phyloP scores from a whole-genome alignment of 2,888 invertebrate genomes.

The Vanessa cardui region DNA sequence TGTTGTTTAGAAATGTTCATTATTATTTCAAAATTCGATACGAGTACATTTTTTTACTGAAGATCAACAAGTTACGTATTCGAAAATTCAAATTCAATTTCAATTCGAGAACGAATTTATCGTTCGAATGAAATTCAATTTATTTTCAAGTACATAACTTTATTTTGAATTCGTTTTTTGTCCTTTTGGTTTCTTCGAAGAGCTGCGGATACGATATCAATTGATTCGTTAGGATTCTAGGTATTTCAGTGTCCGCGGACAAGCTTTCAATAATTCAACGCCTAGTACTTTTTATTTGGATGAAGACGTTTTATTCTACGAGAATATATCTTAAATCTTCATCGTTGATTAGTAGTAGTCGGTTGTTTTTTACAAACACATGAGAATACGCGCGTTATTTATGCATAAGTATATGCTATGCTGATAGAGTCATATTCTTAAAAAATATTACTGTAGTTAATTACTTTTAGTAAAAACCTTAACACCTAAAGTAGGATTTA shows the following conservation, averaged over 20 bases:
- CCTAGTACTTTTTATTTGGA: slow-evolving; percentile 13
- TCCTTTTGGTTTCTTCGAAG: slow-evolving; percentile 7
- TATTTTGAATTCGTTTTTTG: neutral
- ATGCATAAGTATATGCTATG: neutral
- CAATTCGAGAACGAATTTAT: neutral
- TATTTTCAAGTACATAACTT: neutral
- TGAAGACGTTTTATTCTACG: slow-evolving; percentile 13
- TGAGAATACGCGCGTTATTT: neutral
- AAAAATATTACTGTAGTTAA: no score
- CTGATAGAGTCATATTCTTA: neutral
- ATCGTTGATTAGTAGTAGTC: slow-evolving; percentile 1
- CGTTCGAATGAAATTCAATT: neutral
- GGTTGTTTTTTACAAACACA: neutral
- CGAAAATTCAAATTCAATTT: neutral
- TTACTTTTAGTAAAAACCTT: no score
- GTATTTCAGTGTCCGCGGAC: slow-evolving; percentile 16
- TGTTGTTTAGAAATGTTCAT: no score
- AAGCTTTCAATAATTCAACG: slow-evolving; percentile 31
- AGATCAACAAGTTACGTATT: no score
- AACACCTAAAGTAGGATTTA: no score
- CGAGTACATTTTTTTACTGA: no score
- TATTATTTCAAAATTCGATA: no score
- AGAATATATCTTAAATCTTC: slow-evolving; percentile 3
- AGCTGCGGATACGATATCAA: slow-evolving; percentile 10
- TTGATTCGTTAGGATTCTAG: slow-evolving; percentile 22